phyloP scores from a whole-genome alignment of 2,888 invertebrate genomes.

The Nycteola revayana region DNA sequence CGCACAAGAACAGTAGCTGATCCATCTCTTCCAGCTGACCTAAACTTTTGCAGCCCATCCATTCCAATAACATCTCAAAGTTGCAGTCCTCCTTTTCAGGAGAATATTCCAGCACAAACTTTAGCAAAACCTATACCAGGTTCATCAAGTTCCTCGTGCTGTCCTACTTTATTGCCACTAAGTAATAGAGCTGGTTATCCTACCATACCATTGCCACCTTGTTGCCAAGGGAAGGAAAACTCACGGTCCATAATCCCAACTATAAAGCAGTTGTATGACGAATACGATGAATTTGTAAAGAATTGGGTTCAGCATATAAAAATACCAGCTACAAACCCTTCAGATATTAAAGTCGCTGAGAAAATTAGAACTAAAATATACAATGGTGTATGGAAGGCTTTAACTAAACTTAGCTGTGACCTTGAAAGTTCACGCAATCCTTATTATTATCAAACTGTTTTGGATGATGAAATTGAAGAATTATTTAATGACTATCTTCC shows the following conservation, averaged over 20 bases:
- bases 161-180: background rate
- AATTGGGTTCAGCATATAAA: conserved; percentile 53
- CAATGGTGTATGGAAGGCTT: conserved; percentile 52
- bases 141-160: background rate
- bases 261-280: conserved; percentile 36
- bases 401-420: conserved; percentile 51
- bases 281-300: conserved; percentile 44
- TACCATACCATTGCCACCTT: background rate
- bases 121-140: no score
- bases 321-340: conserved; percentile 27
- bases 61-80: no score
- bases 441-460: conserved; percentile 51
- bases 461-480: conserved; percentile 59
- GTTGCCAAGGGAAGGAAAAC: conserved; percentile 1
- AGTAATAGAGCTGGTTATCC: background rate
- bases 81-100: no score
- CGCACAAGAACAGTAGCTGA: no score
- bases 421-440: conserved; percentile 41
- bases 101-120: no score
- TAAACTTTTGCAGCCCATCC: no score
- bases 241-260: conserved; percentile 3
- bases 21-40: no score
- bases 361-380: conserved; percentile 46
- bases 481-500: conserved; percentile 46
- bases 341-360: conserved; percentile 35